These are phyloP conservation scores for Drosophila yakuba DNA, from an alignment of 1,140 invertebrate genomes.

Conservation along the genomic window DNA sequence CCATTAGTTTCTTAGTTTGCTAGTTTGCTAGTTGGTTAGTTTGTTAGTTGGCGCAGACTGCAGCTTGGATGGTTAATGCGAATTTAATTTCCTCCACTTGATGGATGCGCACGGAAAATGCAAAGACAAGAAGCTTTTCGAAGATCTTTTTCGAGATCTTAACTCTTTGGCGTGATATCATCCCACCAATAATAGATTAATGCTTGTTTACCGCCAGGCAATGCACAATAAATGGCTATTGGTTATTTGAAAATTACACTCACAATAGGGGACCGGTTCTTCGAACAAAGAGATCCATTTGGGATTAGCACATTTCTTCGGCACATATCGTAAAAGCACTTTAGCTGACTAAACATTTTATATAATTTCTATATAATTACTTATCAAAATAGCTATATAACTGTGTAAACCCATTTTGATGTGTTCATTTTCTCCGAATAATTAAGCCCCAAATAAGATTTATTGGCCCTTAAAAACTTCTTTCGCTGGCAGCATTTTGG, in stretches of 20 bases:
- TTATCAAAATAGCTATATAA: background rate
- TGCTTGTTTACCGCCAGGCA: constrained; percentile 28
- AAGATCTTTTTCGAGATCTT: constrained; percentile 57
- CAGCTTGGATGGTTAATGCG: constrained; percentile 41
- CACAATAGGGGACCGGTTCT: constrained; percentile 49
- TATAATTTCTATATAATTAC: background rate
- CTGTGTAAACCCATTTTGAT: too few species aligned
- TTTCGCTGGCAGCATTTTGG: constrained; percentile 1
- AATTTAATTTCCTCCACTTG: constrained; percentile 44
- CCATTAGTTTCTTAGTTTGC: constrained; percentile 21
- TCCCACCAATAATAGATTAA: constrained; percentile 32
- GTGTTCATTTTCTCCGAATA: too few species aligned
- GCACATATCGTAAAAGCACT: background rate
- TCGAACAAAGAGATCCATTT: constrained; percentile 21
- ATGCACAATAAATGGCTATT: constrained; percentile 47
- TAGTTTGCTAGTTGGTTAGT: too few species aligned
- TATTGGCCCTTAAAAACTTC: constrained; percentile 26
- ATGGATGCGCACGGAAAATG: constrained; percentile 38
- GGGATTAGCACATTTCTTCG: constrained; percentile 7
- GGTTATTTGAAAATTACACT: constrained; percentile 37
- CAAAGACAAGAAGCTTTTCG: constrained; percentile 26
- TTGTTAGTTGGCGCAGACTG: constrained; percentile 11
- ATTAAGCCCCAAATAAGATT: background rate
- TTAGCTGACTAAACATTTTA: too few species aligned
- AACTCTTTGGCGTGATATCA: constrained; percentile 39